Conservation (phyloP, 2,888 invertebrate species). For the Torymus auratus region DNA sequence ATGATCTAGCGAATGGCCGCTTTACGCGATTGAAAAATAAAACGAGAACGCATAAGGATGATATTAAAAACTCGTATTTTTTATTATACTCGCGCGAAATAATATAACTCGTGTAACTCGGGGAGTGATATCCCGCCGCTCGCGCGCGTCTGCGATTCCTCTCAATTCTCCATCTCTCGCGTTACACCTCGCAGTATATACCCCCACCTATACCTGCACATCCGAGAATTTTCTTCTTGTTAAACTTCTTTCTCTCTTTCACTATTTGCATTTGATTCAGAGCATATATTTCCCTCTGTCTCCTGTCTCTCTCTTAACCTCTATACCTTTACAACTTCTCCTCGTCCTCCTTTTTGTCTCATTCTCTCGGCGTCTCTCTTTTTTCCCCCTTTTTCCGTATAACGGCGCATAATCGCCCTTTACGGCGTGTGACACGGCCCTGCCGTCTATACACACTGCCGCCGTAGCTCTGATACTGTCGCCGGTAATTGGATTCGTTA, state of each 20-base stretch:
- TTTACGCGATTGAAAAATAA: no score
- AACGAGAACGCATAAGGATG: no score
- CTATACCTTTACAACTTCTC: no score
- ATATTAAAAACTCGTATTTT: no score
- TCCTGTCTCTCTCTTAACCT: not conserved
- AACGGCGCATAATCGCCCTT: constrained; percentile 25
- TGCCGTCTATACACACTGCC: constrained; percentile 23
- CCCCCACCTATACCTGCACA: not conserved
- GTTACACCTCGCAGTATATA: not conserved
- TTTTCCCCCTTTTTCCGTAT: not conserved
- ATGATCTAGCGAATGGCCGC: no score
- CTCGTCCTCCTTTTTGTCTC: not conserved
- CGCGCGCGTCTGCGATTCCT: not conserved
- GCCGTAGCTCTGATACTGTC: constrained; percentile 59
- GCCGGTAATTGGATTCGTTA: constrained; percentile 70
- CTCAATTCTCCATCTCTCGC: no score
- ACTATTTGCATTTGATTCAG: constrained; percentile 2
- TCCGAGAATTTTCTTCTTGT: no score
- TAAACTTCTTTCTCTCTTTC: not conserved
- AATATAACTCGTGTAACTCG: no score
- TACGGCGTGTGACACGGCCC: constrained; percentile 23
- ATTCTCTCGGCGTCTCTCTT: not conserved
- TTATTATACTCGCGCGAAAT: no score
- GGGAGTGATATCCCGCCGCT: not conserved
- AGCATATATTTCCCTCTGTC: not conserved